Evolutionary conservation across 2,113 vertebrate species (phyloP).

Genomic region (Neofelis nebulosa): DNA sequence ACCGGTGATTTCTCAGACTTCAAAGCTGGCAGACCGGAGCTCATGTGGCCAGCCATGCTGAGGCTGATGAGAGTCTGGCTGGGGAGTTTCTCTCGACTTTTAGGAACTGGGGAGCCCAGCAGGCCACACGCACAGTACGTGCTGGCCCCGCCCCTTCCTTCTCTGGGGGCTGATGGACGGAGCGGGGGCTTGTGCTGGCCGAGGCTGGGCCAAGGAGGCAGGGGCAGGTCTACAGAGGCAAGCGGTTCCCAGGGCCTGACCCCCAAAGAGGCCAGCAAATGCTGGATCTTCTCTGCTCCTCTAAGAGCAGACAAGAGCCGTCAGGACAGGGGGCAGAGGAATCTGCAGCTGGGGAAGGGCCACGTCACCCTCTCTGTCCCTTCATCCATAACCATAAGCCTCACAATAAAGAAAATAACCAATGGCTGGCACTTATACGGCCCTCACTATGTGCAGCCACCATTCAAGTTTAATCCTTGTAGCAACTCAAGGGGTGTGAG

Average conservation of each 20-base stretch:
- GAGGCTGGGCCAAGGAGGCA: accelerated
- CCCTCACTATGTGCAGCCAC: accelerated
- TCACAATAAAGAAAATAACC: not conserved
- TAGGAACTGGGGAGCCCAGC: not conserved
- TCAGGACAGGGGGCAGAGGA: not conserved
- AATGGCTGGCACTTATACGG: accelerated
- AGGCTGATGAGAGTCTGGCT: not conserved
- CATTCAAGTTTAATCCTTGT: not conserved
- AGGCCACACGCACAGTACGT: accelerated
- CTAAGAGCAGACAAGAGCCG: not conserved
- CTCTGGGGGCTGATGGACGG: accelerated
- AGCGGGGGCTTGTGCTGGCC: accelerated
- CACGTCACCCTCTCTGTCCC: not conserved
- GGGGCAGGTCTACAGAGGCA: not conserved
- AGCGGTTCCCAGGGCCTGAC: not conserved
- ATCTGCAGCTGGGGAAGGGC: not conserved
- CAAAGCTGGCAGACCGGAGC: not conserved
- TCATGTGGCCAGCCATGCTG: not conserved
- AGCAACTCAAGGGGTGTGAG: not conserved
- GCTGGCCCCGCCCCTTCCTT: not conserved
- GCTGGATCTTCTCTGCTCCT: not conserved
- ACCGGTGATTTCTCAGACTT: not conserved
- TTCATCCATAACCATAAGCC: not conserved
- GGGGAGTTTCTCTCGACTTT: not conserved
- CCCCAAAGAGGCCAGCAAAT: not conserved